phyloP scores from a whole-genome alignment of 1,140 invertebrate species.

The Trachymyrmex cornetzi region DNA sequence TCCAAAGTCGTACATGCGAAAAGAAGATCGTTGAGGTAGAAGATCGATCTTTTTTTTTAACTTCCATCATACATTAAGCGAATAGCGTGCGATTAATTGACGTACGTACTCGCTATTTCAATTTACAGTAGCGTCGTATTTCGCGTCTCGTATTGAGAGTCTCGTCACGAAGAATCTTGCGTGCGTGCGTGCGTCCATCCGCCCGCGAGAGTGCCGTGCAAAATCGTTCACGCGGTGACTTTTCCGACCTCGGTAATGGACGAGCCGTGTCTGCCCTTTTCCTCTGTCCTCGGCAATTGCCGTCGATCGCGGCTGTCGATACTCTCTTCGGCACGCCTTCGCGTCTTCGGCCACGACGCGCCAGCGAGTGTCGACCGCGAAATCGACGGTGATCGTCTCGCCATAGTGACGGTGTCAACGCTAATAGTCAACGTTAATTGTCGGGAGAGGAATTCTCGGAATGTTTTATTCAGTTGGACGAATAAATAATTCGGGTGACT shows the following conservation, averaged over 20 bases:
- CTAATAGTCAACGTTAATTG: not conserved
- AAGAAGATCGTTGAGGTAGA: not conserved
- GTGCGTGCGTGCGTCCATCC: constrained; percentile 13
- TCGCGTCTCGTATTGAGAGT: constrained; percentile 8
- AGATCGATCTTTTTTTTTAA: not conserved
- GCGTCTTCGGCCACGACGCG: constrained; percentile 26
- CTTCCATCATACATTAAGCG: not conserved
- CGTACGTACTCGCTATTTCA: constrained; percentile 12
- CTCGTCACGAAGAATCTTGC: constrained; percentile 41
- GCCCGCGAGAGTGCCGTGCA: constrained; percentile 67
- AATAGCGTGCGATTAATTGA: constrained; percentile 1
- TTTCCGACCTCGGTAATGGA: constrained; percentile 77
- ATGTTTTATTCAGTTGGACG: not conserved
- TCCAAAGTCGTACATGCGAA: not conserved
- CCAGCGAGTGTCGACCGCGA: constrained; percentile 19
- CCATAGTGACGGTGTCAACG: constrained; percentile 34
- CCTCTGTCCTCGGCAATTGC: constrained; percentile 57
- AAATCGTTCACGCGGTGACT: constrained; percentile 71
- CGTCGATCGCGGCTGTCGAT: constrained; percentile 58
- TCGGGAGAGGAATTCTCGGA: constrained; percentile 3
- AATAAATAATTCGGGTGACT: not conserved
- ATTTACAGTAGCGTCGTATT: constrained; percentile 2
- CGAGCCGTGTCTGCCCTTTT: constrained; percentile 76
- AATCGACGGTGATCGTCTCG: constrained; percentile 52
- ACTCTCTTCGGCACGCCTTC: constrained; percentile 25